Evolutionary conservation across 2,797 vertebrate genomes (phyloP), one percentile per base, ranked within the genome.

Genomic region (Eutrigla gurnardus): DNA sequence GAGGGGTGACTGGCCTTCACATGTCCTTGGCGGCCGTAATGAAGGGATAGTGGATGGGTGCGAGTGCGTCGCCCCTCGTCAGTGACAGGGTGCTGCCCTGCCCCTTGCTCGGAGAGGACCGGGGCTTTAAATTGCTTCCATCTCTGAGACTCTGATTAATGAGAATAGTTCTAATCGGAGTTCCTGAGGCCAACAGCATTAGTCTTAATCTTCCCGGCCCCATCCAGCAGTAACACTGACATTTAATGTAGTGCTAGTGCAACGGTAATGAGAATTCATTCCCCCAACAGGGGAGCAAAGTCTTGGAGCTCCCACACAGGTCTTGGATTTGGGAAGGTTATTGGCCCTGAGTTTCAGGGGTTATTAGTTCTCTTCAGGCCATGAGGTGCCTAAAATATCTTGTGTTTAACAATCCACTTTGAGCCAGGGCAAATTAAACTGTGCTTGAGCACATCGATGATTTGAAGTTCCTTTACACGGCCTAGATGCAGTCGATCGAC

Each of bases 91-190:
- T 90, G 87, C 85, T 91, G 92, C 92, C 93, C 92, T 92, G 90
- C 87, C 92, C 88, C 88, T 65, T 92, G 90, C 90, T 92, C 87
- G 6, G 83, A 84, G 88, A 89, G 86, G 92, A 92, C 90, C 77
- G n/a, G 86, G 85, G 72, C 89, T 91, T 90, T 92, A 94, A 93
- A 94, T 93, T 93, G 93, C 93, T 94, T 93, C 93, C 92, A 92
- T 93, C 90, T 91, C 90, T 36, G 82, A 80, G 91, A 87, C 90
- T 87, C 91, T 94, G 94, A 95, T 94, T 94, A 94, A 95, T 95
- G 93, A 94, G 92, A 92, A 90, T 88, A 92, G 89, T 92, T 93
- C 88, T 94, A 94, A 94, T 95, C 93, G 86, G 91, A 93, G 91
- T 93, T 93, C 93, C 90, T 91, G 91, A 90, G 93, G 93, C 92